phyloP scores from a whole-genome alignment of 1,140 invertebrate species.

The Procambarus clarkii region DNA sequence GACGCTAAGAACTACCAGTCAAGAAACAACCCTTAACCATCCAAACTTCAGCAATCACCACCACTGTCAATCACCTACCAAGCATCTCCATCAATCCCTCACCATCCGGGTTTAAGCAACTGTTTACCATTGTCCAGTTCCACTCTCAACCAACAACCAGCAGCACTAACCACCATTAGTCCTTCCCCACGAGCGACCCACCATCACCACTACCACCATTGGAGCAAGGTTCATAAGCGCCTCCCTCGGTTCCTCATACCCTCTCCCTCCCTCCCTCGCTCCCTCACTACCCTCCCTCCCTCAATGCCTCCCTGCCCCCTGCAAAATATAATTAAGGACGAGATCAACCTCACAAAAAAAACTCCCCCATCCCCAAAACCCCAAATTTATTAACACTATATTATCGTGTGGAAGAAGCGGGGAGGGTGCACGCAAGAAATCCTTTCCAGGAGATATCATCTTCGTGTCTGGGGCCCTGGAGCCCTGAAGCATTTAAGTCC shows the following conservation, averaged over 20 bases:
- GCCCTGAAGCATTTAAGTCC: not conserved
- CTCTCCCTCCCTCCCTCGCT: slow-evolving; percentile 8
- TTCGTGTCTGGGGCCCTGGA: slow-evolving; percentile 14
- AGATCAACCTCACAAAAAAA: slow-evolving; percentile 36
- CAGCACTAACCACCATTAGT: not conserved
- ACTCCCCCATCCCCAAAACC: slow-evolving; percentile 5
- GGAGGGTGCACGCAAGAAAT: not conserved
- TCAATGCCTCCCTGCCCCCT: not conserved
- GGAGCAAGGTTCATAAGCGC: too few species aligned
- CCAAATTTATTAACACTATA: slow-evolving; percentile 42
- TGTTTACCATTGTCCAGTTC: not conserved
- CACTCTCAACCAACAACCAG: not conserved
- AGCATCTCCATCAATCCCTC: not conserved
- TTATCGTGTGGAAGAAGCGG: slow-evolving; percentile 15
- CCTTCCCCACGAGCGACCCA: not conserved
- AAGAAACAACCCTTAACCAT: too few species aligned
- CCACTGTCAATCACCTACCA: not conserved
- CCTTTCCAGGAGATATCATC: slow-evolving; percentile 32
- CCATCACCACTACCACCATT: not conserved
- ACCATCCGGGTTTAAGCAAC: too few species aligned
- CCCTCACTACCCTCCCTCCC: slow-evolving; percentile 7
- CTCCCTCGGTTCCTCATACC: not conserved
- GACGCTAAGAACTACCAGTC: too few species aligned
- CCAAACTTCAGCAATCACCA: not conserved
- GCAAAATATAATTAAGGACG: slow-evolving; percentile 46